phyloP scores from a whole-genome alignment of 1,140 invertebrate genomes.

The Plectrocnemia conspersa region DNA sequence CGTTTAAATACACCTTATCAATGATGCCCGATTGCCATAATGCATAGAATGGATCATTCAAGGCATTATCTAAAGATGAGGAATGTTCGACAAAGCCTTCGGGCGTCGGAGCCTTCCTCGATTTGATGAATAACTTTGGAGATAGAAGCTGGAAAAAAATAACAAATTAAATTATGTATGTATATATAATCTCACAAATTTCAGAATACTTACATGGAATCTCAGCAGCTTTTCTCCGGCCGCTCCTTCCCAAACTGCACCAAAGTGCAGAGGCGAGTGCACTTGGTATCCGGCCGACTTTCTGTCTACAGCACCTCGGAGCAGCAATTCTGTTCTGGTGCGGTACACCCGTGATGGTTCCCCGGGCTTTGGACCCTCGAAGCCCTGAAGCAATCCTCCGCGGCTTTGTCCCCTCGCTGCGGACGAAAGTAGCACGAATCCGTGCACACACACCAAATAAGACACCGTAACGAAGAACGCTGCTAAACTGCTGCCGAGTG shows the following conservation, averaged over 20 bases:
- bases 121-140: constrained; percentile 59
- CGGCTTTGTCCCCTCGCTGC: constrained; percentile 25
- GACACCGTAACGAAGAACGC: too few relatives aligned
- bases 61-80: constrained; percentile 53
- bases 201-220: constrained; percentile 26
- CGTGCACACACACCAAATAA: constrained; percentile 13
- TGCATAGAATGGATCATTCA: constrained; percentile 53
- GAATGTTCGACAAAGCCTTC: constrained; percentile 60
- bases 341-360: constrained; percentile 20
- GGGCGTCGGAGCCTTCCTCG: constrained; percentile 56
- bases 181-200: neutral
- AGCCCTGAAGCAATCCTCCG: constrained; percentile 16
- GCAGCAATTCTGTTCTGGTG: constrained; percentile 27
- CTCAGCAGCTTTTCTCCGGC: constrained; percentile 27
- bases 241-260: constrained; percentile 24
- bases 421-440: constrained; percentile 31
- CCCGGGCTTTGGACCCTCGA: constrained; percentile 12
- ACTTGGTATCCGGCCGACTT: constrained; percentile 31
- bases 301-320: constrained; percentile 31
- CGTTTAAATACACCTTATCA: constrained; percentile 50
- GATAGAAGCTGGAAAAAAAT: constrained; percentile 46
- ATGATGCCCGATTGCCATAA: constrained; percentile 58
- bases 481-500: neutral
- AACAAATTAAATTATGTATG: neutral
- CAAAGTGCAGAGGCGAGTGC: constrained; percentile 23